Base-by-base conservation (phyloP, 2,888 invertebrate species). In the Hirtodrosophila duncani region DNA sequence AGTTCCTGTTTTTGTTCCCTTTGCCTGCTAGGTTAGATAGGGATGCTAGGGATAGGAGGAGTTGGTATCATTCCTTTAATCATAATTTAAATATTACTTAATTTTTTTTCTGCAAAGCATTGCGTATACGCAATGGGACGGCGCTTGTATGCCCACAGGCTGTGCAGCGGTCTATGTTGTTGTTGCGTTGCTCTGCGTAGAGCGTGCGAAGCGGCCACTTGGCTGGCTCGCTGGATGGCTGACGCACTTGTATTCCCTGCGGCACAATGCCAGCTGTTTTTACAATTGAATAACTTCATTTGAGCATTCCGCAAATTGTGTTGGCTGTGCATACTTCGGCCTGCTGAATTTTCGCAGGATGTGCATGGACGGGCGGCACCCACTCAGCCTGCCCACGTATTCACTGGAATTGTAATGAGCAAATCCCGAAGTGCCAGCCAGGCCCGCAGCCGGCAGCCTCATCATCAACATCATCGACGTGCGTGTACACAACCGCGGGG, bases 231-330 rank as follows among this genome's bases (percentile, higher is more conserved):
- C n/a, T n/a, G n/a, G n/a, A n/a, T n/a, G n/a, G n/a, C n/a, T 36
- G 42, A 23, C 37, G 31, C 23, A 42, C 43, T 63, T 48, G 16
- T 37, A 62, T 62, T 61, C 68, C 78, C 81, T 8, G 36, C 14
- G 68, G 81, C 72, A 60, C 52, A 67, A 66, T 59, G 58, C 59
- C 81, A 82, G 70, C 79, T 81, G 82, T 67, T 82, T 80, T 72
- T 63, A 66, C 81, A 82, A 70, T 68, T 78, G 81, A 60, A 67
- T 78, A 83, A 64, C 67, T 81, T 80, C 64, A 70, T 67, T 79
- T 79, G 63, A 59, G 55, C 62, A 57, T 59, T 57, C 64, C 69
- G 49, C 69, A 68, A 80, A 68, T 77, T 77, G 51, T 34, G 52
- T 49, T 58, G 38, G 63, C 70, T 59, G 55, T 42, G 41, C 62